Conservation (phyloP, 1,140 invertebrate genomes). For the Musca domestica region DNA sequence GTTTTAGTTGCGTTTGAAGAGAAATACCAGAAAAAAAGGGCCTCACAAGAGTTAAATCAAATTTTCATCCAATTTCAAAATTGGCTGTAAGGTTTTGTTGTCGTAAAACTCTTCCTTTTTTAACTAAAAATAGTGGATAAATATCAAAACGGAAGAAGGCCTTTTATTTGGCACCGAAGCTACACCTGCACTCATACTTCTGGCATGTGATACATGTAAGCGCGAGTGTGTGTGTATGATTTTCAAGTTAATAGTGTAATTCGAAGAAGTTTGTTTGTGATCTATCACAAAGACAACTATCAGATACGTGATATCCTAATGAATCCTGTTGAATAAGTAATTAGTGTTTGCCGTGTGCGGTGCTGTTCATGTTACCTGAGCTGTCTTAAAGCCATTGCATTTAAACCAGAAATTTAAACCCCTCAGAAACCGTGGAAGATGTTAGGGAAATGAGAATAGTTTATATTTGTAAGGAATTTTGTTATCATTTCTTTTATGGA, state of each 20-base stretch:
- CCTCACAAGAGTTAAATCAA: no score
- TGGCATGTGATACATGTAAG: neutral
- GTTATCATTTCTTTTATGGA: no score
- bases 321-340: no score
- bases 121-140: neutral
- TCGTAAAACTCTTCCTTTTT: neutral
- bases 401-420: no score
- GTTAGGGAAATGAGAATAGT: no score
- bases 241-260: neutral
- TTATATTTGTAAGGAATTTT: no score
- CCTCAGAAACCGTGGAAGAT: no score
- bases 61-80: neutral
- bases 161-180: neutral
- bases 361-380: no score
- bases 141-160: neutral
- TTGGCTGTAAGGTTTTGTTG: neutral
- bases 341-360: no score
- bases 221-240: neutral
- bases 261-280: slow-evolving; percentile 11
- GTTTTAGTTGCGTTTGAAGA: neutral
- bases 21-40: neutral
- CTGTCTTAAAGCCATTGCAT: no score
- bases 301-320: no score
- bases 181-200: neutral
- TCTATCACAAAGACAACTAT: neutral